phyloP scores from a whole-genome alignment of 2,113 vertebrate species.

The Erpornis zantholeuca region DNA sequence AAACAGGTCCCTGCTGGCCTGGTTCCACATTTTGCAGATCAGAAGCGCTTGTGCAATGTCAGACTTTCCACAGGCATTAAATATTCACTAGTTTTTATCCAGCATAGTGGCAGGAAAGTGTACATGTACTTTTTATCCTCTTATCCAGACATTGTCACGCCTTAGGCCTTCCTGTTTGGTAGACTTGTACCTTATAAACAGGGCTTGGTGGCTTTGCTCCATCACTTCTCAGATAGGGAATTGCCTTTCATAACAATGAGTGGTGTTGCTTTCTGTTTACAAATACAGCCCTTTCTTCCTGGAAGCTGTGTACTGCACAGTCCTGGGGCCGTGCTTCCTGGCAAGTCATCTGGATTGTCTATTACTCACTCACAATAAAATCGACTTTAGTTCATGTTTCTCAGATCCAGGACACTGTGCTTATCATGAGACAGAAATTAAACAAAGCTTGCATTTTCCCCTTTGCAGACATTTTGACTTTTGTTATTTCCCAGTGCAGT shows the following conservation, averaged over 20 bases:
- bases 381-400: not conserved
- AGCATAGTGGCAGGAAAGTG: not conserved
- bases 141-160: not conserved
- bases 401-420: not conserved
- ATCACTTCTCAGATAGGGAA: not conserved
- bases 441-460: not conserved
- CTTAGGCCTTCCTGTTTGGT: constrained; percentile 42
- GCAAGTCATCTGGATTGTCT: not conserved
- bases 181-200: not conserved
- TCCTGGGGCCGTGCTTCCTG: not conserved
- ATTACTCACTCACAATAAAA: not conserved
- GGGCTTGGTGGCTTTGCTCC: not conserved
- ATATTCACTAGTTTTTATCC: not conserved
- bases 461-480: not conserved
- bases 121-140: not conserved
- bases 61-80: not conserved
- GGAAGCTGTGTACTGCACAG: not conserved
- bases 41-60: not conserved
- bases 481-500: not conserved
- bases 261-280: not conserved
- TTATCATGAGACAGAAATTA: not conserved
- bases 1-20: not conserved
- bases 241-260: not conserved
- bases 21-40: not conserved
- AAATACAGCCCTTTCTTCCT: not conserved